Evolutionary conservation across 2,113 vertebrate species (phyloP).

Genomic region (Tenrec ecaudatus): DNA sequence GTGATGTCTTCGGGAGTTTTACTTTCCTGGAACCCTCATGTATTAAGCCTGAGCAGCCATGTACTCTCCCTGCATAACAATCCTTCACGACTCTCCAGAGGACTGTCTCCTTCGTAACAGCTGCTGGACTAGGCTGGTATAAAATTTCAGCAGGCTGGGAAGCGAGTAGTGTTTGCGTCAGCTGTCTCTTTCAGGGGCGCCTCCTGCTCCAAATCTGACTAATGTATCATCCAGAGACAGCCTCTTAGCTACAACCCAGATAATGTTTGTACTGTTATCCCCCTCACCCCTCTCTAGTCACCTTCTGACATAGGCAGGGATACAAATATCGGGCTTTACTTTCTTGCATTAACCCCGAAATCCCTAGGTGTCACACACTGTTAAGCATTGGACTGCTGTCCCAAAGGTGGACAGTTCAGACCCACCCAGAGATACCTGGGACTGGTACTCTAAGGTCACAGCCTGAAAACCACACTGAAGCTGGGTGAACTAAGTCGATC

Average conservation of each 20-base stretch:
- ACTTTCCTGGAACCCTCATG: not conserved
- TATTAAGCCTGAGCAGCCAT: conserved; percentile 13
- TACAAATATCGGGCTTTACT: conserved; percentile 65
- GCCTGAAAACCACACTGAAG: not conserved
- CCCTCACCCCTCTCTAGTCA: conserved; percentile 16
- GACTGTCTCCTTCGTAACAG: conserved; percentile 34
- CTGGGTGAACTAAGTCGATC: not conserved
- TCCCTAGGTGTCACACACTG: not conserved
- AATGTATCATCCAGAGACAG: conserved; percentile 35
- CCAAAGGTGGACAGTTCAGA: not conserved
- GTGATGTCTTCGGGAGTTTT: conserved; percentile 38
- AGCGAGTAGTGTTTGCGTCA: conserved; percentile 34
- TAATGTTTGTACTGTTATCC: conserved; percentile 38
- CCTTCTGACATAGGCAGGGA: conserved; percentile 45
- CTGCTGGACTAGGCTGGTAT: conserved; percentile 48
- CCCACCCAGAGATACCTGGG: not conserved
- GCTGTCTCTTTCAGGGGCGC: conserved; percentile 58
- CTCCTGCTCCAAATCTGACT: conserved; percentile 62
- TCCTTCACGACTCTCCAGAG: not conserved
- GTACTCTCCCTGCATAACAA: not conserved
- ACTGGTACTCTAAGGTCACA: not conserved
- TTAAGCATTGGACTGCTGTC: not conserved
- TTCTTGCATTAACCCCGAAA: conserved; percentile 47
- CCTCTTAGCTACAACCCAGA: conserved; percentile 61
- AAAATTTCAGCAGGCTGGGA: conserved; percentile 44